Base-by-base conservation (phyloP, 2,113 vertebrate genomes). In the Colossoma macropomum region DNA sequence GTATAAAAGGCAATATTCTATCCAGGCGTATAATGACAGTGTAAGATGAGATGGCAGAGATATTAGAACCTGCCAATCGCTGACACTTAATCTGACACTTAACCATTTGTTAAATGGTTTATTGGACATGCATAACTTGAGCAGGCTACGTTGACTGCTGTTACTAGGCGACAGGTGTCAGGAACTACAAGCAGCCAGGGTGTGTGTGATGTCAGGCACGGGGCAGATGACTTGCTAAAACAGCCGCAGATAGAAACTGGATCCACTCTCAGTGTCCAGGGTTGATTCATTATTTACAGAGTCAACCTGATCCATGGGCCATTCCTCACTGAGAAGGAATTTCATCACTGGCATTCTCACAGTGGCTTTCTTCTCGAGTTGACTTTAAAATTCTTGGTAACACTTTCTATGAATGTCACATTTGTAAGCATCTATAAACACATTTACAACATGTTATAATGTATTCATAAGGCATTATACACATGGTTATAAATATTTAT, bases 271-370 rank as follows among this genome's bases (percentile, higher is more conserved):
- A 25, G 45, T 74, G 74, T 77, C 78, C n/a, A 45, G 60, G 30
- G 78, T 34, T 28, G 30, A 84, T 86, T 66, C 32, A 84, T 86
- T 86, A 86, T 86, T 86, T 62, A 86, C 45, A 76, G 75, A n/a
- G 60, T 34, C 34, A 56, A 77, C 48, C 68, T 45, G 56, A 80
- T 66, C 65, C 56, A 72, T 17, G 15, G 11, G 16, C 0, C 71
- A 3, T 17, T 54, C 32, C 45, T 28, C 80, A 75, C 28, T 27
- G 45, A 38, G 52, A 41, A 16, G 21, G 77, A 48, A 79, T 79
- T 79, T 66, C 70, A 17, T 21, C 12, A 23, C 70, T 50, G 25
- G 41, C 30, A 19, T 62, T 32, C 38, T 72, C 34, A 45, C 21
- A 25, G 1, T 56, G 54, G 6, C 1, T 59, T 62, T 62, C 25